Evolutionary conservation across 1,140 invertebrate species (phyloP).

Genomic region (Melipona quadrifasciata): DNA sequence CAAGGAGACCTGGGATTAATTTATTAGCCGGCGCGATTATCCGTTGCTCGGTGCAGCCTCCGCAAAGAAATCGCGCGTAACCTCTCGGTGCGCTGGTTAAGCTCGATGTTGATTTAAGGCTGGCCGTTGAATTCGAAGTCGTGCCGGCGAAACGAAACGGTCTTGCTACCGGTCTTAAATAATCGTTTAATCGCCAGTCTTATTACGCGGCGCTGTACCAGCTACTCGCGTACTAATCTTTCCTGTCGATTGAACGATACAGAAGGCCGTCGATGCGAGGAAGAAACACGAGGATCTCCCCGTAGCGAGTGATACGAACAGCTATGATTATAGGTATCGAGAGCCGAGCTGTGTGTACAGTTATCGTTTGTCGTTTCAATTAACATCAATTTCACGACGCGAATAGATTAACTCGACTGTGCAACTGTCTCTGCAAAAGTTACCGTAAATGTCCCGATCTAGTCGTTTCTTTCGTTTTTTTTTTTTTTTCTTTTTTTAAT

Average conservation of each 20-base stretch:
- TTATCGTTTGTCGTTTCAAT: background rate
- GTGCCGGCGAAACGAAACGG: conserved; percentile 44
- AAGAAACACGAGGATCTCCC: background rate
- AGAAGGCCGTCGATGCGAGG: background rate
- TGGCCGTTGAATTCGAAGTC: background rate
- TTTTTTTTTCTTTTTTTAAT: background rate
- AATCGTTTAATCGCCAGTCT: conserved; percentile 61
- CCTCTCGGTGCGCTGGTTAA: conserved; percentile 15
- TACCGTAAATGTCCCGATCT: no score
- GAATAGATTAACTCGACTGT: no score
- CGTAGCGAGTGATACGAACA: background rate
- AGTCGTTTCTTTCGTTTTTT: background rate
- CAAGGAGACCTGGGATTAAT: conserved; percentile 70
- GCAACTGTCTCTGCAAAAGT: no score
- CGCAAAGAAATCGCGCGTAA: conserved; percentile 48
- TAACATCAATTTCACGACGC: background rate
- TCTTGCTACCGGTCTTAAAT: conserved; percentile 67
- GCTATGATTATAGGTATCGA: no score
- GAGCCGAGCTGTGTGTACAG: no score
- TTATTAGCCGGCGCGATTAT: conserved; percentile 74
- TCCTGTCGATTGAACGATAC: background rate
- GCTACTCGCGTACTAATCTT: conserved; percentile 13
- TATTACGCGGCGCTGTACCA: conserved; percentile 38
- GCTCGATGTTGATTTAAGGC: conserved; percentile 53
- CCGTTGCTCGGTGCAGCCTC: conserved; percentile 63